Percentiles rank a stretch among this genome's conserved stretches.
These are phyloP conservation scores for Sarcophaga subvicina DNA, from an alignment of 2,888 invertebrate species.

Conservation along the genomic window DNA sequence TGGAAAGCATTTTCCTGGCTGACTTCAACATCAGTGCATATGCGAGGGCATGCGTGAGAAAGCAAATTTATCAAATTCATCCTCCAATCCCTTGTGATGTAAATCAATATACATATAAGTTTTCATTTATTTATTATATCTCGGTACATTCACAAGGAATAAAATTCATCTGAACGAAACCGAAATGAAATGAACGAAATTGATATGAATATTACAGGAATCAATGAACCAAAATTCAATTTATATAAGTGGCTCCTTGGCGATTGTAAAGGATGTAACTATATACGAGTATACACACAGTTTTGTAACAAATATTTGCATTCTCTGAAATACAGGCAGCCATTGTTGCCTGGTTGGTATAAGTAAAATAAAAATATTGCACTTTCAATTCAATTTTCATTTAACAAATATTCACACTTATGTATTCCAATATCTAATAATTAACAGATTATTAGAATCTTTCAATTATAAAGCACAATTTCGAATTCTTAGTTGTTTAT, in stretches of 20 bases:
- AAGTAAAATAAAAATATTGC: too few relatives aligned
- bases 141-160: conserved; percentile 63
- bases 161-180: conserved; percentile 5
- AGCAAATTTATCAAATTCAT: not conserved
- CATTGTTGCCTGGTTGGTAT: too few relatives aligned
- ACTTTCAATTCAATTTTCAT: too few relatives aligned
- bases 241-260: conserved; percentile 62
- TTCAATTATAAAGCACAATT: too few relatives aligned
- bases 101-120: conserved; percentile 28
- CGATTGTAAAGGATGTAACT: conserved; percentile 38
- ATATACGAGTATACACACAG: conserved; percentile 3
- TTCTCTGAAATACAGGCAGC: too few relatives aligned
- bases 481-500: too few relatives aligned
- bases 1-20: not conserved
- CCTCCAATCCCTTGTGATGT: conserved; percentile 15
- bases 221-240: conserved; percentile 66
- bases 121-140: conserved; percentile 45
- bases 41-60: not conserved
- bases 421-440: too few relatives aligned
- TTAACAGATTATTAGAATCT: too few relatives aligned
- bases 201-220: conserved; percentile 57
- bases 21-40: not conserved
- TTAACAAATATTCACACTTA: too few relatives aligned
- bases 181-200: conserved; percentile 52
- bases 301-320: not conserved